Evolutionary conservation across 2,888 invertebrate genomes (phyloP).

Genomic region (Molorchus minor): DNA sequence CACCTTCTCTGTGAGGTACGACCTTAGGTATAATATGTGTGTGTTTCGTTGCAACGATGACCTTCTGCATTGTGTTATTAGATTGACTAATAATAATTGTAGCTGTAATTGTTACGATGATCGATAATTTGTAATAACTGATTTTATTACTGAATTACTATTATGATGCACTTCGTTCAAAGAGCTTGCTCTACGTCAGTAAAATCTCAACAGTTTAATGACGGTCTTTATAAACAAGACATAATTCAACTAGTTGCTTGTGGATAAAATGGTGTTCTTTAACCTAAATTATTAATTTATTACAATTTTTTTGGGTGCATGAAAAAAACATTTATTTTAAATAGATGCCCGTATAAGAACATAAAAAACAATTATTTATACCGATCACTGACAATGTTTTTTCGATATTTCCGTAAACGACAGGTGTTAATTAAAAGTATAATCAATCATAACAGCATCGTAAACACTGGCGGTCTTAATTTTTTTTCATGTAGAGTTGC

Average conservation of each 20-base stretch:
- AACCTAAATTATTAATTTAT: too few species aligned
- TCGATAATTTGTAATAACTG: slow-evolving; percentile 15
- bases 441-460: slow-evolving; percentile 8
- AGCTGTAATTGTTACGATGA: not conserved
- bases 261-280: too few species aligned
- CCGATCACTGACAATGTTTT: too few species aligned
- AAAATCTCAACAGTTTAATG: too few species aligned
- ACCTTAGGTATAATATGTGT: slow-evolving; percentile 13
- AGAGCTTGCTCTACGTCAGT: too few species aligned
- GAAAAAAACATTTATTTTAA: too few species aligned
- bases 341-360: too few species aligned
- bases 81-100: not conserved
- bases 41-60: slow-evolving; percentile 8
- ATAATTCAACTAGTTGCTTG: too few species aligned
- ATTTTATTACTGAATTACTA: too few species aligned
- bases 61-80: slow-evolving; percentile 14
- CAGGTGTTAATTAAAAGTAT: slow-evolving; percentile 1
- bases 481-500: slow-evolving; percentile 3
- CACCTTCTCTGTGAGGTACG: not conserved
- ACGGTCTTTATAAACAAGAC: too few species aligned
- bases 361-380: too few species aligned
- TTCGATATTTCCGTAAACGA: not conserved
- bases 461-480: slow-evolving; percentile 10
- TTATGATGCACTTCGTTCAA: slow-evolving; percentile 7
- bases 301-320: too few species aligned